Evolutionary conservation across 2,888 invertebrate genomes (phyloP).

Genomic region (Frankliniella fusca): DNA sequence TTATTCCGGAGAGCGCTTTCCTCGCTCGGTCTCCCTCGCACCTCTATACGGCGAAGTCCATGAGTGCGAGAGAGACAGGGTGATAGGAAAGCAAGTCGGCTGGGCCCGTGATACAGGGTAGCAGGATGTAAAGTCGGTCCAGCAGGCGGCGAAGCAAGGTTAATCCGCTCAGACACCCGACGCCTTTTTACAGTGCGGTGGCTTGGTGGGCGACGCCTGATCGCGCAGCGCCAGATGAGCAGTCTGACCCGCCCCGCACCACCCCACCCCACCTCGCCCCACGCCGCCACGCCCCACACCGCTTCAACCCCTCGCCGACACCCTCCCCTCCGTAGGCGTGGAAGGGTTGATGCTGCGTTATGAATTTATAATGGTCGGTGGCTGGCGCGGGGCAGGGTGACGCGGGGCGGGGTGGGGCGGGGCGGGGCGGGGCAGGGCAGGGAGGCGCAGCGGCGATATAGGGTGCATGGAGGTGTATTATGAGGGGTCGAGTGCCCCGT

Average conservation of each 20-base stretch:
- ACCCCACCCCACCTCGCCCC: not conserved
- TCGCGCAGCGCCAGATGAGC: slow-evolving; percentile 10
- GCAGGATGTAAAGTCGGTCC: too few relatives aligned
- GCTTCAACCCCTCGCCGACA: not conserved
- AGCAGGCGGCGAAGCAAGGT: too few relatives aligned
- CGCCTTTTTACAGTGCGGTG: not conserved
- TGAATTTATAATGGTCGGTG: slow-evolving; percentile 10
- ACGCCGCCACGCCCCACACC: not conserved
- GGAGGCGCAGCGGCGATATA: not conserved
- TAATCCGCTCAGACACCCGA: too few relatives aligned
- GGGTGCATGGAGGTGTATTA: not conserved
- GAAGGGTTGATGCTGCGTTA: slow-evolving; percentile 24
- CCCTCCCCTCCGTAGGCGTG: not conserved
- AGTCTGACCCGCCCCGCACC: not conserved
- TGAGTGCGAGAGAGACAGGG: too few relatives aligned
- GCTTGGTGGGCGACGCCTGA: slow-evolving; percentile 6
- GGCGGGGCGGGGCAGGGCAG: not conserved
- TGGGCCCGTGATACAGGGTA: too few relatives aligned
- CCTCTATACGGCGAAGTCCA: too few relatives aligned
- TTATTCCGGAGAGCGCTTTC: too few relatives aligned
- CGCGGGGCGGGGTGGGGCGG: not conserved
- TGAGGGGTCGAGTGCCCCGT: slow-evolving; percentile 2
- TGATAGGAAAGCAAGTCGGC: too few relatives aligned
- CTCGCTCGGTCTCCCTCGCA: too few relatives aligned
- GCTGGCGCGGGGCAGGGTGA: too few relatives aligned